phyloP scores from a whole-genome alignment of 92 coral and sea anemone species.

The Isaurus tuberculatus region DNA sequence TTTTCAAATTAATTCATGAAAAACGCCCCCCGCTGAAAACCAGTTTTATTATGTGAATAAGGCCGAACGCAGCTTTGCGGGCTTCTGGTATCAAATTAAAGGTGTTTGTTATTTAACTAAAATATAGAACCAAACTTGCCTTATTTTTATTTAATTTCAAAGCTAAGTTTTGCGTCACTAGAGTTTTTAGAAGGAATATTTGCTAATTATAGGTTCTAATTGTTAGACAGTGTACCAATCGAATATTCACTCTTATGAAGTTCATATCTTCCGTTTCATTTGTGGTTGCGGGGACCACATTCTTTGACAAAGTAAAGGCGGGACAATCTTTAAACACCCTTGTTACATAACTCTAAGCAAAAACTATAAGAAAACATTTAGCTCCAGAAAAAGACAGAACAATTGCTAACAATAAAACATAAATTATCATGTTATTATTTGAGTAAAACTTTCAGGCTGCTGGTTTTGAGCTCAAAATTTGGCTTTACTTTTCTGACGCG shows the following conservation, averaged over 20 bases:
- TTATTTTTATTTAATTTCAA: constrained; percentile 36
- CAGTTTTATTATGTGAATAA: constrained; percentile 21
- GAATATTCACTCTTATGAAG: neutral
- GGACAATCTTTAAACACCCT: neutral
- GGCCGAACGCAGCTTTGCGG: neutral
- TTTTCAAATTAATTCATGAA: constrained; percentile 40
- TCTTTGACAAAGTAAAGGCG: neutral
- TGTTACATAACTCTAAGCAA: neutral
- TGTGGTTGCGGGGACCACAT: neutral
- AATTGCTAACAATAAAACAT: neutral
- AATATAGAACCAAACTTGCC: neutral
- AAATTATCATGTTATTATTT: neutral
- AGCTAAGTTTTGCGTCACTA: constrained; percentile 13
- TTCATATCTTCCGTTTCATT: neutral
- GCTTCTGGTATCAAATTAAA: constrained; percentile 36
- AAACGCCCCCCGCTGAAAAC: constrained; percentile 33
- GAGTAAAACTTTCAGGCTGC: neutral
- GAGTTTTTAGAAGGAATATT: constrained; percentile 17
- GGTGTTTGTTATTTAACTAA: constrained; percentile 41
- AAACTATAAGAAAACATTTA: neutral
- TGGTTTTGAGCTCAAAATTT: too few relatives aligned
- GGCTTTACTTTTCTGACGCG: too few relatives aligned
- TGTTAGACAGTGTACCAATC: neutral
- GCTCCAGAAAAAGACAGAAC: neutral
- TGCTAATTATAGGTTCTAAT: constrained; percentile 15